These are phyloP conservation scores for Elephas maximus DNA, from an alignment of 2,113 vertebrate species.

Conservation along the genomic window DNA sequence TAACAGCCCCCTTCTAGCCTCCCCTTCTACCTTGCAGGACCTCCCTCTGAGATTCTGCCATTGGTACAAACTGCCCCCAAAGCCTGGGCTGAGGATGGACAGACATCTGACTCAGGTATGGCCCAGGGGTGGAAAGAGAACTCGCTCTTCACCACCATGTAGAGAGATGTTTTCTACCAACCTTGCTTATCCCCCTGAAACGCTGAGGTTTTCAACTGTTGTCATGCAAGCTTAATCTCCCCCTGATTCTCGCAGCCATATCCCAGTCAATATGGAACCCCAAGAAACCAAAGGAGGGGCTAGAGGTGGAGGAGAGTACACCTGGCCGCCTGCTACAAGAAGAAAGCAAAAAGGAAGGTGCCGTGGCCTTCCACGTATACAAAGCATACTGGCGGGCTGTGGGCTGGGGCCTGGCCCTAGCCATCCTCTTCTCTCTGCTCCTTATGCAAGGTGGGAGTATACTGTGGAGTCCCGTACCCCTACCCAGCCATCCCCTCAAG, in stretches of 20 bases:
- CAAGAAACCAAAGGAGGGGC: conserved; percentile 75
- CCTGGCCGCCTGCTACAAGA: conserved; percentile 81
- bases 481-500: neutral
- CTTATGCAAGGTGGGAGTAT: conserved; percentile 95
- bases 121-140: neutral
- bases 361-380: conserved; percentile 94
- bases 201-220: neutral
- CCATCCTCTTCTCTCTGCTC: conserved; percentile 92
- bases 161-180: neutral
- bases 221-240: neutral
- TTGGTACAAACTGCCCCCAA: conserved; percentile 90
- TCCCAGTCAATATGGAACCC: conserved; percentile 52
- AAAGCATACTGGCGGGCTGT: conserved; percentile 94
- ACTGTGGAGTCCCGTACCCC: neutral
- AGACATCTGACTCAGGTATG: conserved; percentile 73
- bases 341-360: conserved; percentile 95
- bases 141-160: neutral
- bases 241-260: conserved; percentile 49
- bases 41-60: conserved; percentile 93
- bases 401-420: conserved; percentile 89
- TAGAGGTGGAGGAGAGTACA: conserved; percentile 67
- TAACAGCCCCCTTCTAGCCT: neutral
- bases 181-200: neutral
- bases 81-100: conserved; percentile 70
- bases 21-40: conserved; percentile 87